phyloP scores from a whole-genome alignment of 2,888 invertebrate genomes.

The Mamestra brassicae region DNA sequence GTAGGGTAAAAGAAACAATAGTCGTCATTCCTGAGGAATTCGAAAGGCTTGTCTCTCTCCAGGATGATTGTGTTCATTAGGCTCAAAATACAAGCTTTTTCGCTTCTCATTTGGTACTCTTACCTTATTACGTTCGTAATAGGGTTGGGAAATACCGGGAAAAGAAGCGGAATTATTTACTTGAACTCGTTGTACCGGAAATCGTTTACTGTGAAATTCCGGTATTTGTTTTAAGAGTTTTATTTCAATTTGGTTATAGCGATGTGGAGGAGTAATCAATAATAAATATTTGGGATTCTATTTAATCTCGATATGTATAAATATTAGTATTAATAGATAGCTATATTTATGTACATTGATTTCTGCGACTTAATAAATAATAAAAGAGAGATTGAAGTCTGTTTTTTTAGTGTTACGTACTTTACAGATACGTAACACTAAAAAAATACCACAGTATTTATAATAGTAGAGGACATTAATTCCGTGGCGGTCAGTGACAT shows the following conservation, averaged over 20 bases:
- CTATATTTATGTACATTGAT: no score
- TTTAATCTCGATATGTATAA: no score
- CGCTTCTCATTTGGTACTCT: conserved; percentile 55
- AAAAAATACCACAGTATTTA: not conserved
- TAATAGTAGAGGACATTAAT: not conserved
- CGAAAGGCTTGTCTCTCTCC: conserved; percentile 57
- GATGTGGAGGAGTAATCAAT: not conserved
- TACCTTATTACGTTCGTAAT: conserved; percentile 39
- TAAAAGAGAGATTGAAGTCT: no score
- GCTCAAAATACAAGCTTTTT: conserved; percentile 58
- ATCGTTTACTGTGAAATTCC: not conserved
- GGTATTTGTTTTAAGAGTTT: not conserved
- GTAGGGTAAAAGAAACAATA: conserved; percentile 22
- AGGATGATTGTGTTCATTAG: conserved; percentile 59
- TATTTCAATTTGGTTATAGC: not conserved
- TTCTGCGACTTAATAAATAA: no score
- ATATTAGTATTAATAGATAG: no score
- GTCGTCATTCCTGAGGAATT: conserved; percentile 49
- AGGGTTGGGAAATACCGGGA: conserved; percentile 32
- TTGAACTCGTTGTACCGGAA: not conserved
- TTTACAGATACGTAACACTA: not conserved
- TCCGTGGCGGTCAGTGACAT: not conserved
- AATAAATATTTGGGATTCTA: no score
- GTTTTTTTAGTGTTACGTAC: not conserved
- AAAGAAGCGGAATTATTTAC: conserved; percentile 12